These are phyloP conservation scores for Chiroxiphia lanceolata DNA, from an alignment of 2,797 vertebrate species.

Conservation along the genomic window DNA sequence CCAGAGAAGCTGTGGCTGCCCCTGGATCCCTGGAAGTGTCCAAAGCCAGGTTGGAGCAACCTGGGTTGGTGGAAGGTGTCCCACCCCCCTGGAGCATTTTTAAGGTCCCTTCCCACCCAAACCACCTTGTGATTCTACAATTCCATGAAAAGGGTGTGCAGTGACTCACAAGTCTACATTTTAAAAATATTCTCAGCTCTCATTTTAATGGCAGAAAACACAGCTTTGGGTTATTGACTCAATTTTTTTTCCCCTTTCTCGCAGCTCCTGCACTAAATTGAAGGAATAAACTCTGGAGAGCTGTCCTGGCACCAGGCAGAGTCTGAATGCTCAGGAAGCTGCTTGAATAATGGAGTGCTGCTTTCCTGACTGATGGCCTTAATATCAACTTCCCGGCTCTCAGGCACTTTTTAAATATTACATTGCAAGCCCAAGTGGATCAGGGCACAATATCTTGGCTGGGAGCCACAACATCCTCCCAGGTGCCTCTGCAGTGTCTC, in stretches of 20 bases:
- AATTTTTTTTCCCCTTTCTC: background rate
- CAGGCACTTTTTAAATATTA: background rate
- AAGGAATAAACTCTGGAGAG: background rate
- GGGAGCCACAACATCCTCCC: background rate
- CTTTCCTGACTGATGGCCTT: background rate
- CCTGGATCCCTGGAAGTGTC: background rate
- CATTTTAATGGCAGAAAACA: background rate
- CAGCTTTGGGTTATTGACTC: background rate
- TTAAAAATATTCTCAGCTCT: background rate
- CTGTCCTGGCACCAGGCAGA: background rate
- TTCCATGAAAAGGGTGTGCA: background rate
- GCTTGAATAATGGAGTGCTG: constrained; percentile 1
- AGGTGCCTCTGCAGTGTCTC: background rate
- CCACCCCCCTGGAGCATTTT: background rate
- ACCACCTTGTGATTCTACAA: background rate
- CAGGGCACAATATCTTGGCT: background rate
- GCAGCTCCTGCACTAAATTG: background rate
- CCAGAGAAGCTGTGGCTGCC: background rate
- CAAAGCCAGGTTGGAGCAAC: background rate
- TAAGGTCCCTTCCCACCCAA: background rate
- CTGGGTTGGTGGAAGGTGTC: background rate
- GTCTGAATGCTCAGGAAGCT: background rate
- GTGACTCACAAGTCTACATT: background rate
- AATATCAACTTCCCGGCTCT: background rate
- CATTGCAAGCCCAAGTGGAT: background rate